Conservation (phyloP, 2,888 invertebrate species). For the Sialis fuliginosa region DNA sequence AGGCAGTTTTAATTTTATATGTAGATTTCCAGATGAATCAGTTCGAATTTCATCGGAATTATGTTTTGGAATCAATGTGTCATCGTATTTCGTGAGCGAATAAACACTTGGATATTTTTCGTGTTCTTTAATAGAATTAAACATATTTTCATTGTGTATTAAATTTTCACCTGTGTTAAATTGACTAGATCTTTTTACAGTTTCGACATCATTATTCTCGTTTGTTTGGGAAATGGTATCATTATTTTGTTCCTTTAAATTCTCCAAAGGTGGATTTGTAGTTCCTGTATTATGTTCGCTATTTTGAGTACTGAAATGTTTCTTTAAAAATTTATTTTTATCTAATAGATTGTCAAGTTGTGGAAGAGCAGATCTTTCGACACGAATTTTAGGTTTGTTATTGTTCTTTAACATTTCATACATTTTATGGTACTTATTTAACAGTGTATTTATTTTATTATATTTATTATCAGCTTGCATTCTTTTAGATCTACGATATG, state of each 20-base stretch:
- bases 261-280: background rate
- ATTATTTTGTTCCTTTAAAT: background rate
- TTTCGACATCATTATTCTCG: too few relatives aligned
- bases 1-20: too few relatives aligned
- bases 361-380: conserved; percentile 1
- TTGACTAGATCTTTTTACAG: too few relatives aligned
- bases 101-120: conserved; percentile 1
- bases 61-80: background rate
- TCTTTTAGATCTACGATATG: too few relatives aligned
- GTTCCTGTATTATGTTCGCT: background rate
- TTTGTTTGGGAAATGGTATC: too few relatives aligned
- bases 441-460: too few relatives aligned
- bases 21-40: too few relatives aligned
- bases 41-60: too few relatives aligned
- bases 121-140: background rate
- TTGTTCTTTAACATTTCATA: too few relatives aligned
- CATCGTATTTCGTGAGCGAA: conserved; percentile 1
- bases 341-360: conserved; percentile 1
- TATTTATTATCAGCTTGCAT: too few relatives aligned
- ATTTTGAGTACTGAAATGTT: background rate
- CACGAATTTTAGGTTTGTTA: background rate
- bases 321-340: conserved; percentile 3
- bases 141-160: conserved; percentile 1
- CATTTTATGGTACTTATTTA: too few relatives aligned
- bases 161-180: background rate